Evolutionary conservation across 2,888 invertebrate species (phyloP), one percentile per base, ranked within the genome.

Genomic region (Ischnus inquisitorius): DNA sequence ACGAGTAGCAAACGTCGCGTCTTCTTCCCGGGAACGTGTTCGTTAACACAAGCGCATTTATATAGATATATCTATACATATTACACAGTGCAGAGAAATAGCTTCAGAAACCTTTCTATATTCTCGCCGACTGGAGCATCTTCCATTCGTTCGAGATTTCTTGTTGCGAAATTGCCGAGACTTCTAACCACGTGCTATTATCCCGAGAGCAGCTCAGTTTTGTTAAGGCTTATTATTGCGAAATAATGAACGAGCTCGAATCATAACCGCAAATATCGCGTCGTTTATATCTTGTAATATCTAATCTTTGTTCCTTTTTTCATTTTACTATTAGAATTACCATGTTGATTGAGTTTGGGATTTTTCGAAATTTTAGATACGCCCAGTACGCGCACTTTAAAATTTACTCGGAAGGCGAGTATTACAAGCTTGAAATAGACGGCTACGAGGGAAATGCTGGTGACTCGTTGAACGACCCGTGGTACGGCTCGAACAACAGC

Each of bases 401-500:
- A 94, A 97, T 98, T 89, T 98, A 97, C 94, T 97, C 98, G 0
- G 98, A 98, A 94, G 97, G 96, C 67, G 98, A 98, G 94, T 97
- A 98, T 93, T 98, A 98, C 93, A 98, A 98, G 93, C 94, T 98
- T 87, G 98, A 98, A 94, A 98, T 98, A 85, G 98, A 98, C 89
- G 98, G 98, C 2, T 98, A 98, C 91, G 97, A 97, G 93, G 98
- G 98, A 34, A 98, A 97, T 90, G 98, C 98, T 0, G 98, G 98
- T 0, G 98, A 98, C 93, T 98, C 98, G 0, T 94, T 98, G 68
- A 98, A 98, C 93, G 98, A 98, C 94, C 98, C 98, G 14, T 98
- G 98, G 98, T 98, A 98, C 92, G 98, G 98, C 65, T 97, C 97
- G 85, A 98, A 98, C 93, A 97, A 98, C 94, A 98, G 98, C 93